These are phyloP conservation scores for Cremastinae sp. DNA, from an alignment of 2,888 invertebrate genomes.

Conservation along the genomic window DNA sequence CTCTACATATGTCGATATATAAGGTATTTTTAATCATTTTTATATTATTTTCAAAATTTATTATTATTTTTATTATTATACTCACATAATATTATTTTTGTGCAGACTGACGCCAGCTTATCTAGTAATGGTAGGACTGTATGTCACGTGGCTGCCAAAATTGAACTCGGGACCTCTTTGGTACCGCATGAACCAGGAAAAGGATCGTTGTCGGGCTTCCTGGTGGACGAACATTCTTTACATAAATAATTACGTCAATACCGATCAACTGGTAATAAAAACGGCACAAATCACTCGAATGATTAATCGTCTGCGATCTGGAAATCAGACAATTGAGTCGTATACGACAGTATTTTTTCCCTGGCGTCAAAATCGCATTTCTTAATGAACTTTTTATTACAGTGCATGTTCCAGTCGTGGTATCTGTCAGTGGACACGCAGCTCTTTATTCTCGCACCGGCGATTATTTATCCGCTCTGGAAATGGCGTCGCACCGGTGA, in stretches of 20 bases:
- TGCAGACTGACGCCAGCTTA: slow-evolving; percentile 89
- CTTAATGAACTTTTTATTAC: slow-evolving; percentile 70
- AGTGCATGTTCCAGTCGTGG: slow-evolving; percentile 90
- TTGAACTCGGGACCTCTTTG: slow-evolving; percentile 89
- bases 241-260: slow-evolving; percentile 87
- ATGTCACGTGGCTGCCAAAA: slow-evolving; percentile 87
- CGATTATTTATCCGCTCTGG: slow-evolving; percentile 86
- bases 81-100: not conserved
- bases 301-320: not conserved
- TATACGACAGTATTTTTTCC: not conserved
- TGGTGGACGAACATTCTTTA: slow-evolving; percentile 90
- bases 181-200: slow-evolving; percentile 82
- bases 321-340: not conserved
- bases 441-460: slow-evolving; percentile 85
- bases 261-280: slow-evolving; percentile 83
- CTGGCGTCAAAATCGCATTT: too few relatives aligned
- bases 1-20: slow-evolving; percentile 86
- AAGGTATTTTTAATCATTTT: slow-evolving; percentile 80
- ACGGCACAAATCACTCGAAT: not conserved
- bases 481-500: slow-evolving; percentile 84
- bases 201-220: slow-evolving; percentile 84
- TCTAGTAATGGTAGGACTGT: slow-evolving; percentile 86
- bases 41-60: slow-evolving; percentile 42
- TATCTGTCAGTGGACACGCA: slow-evolving; percentile 86
- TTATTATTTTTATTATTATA: slow-evolving; percentile 15